These are phyloP conservation scores for Plumapathes pennacea DNA, from an alignment of 92 coral and sea anemone species.

Conservation along the genomic window DNA sequence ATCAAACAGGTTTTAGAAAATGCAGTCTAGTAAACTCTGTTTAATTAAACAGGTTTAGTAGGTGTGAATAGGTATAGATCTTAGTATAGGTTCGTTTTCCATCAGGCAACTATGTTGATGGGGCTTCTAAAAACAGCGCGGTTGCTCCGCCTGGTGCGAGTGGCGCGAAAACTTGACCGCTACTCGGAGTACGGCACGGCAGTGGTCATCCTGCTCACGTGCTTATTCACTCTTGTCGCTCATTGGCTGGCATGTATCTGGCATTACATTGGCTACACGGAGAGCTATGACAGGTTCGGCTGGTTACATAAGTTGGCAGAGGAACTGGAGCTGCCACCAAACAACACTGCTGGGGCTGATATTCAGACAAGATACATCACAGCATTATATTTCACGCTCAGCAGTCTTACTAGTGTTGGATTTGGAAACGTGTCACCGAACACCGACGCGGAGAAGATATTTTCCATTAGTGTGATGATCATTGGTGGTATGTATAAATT, in stretches of 20 bases:
- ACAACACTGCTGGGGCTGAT: conserved; percentile 34
- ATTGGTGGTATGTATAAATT: conserved; percentile 70
- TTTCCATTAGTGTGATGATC: conserved; percentile 90
- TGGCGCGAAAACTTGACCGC: conserved; percentile 93
- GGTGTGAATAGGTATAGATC: not conserved
- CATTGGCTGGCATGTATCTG: conserved; percentile 98
- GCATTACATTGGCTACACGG: conserved; percentile 79
- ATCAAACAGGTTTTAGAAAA: no score
- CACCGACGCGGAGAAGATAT: conserved; percentile 84
- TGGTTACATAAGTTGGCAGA: conserved; percentile 67
- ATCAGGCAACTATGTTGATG: conserved; percentile 76
- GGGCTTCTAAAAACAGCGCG: conserved; percentile 94
- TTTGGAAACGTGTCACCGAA: conserved; percentile 96
- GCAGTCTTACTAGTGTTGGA: conserved; percentile 96
- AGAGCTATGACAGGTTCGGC: conserved; percentile 42
- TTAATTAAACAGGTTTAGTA: no score
- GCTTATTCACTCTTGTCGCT: conserved; percentile 83
- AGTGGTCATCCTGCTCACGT: conserved; percentile 86
- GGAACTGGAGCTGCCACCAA: conserved; percentile 18
- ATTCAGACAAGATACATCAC: conserved; percentile 71
- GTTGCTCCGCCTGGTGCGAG: conserved; percentile 89
- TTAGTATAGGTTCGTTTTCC: not conserved
- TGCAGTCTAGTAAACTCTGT: no score
- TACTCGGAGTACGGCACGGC: conserved; percentile 98
- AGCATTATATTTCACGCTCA: conserved; percentile 80